Percentiles rank a stretch among this genome's conserved stretches.
phyloP scores from a whole-genome alignment of 2,113 vertebrate species.

The Gymnobelideus leadbeateri region DNA sequence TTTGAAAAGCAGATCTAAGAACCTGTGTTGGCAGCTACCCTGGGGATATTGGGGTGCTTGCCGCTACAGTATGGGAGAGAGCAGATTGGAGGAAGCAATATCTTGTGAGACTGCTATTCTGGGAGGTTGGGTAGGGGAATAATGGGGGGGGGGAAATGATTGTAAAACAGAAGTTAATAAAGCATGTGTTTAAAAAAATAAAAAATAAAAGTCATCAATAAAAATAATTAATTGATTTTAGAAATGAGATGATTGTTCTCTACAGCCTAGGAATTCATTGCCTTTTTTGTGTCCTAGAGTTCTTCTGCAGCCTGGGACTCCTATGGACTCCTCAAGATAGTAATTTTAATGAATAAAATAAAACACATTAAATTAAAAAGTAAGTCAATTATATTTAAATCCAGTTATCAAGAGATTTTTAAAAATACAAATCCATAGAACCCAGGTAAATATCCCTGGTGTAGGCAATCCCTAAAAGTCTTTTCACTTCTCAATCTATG shows the following conservation, averaged over 20 bases:
- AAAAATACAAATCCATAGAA: neutral
- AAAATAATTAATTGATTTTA: neutral
- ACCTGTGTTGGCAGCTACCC: too few relatives aligned
- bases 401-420: neutral
- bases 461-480: neutral
- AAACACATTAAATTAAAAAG: neutral
- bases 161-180: too few relatives aligned
- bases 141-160: too few relatives aligned
- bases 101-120: too few relatives aligned
- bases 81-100: too few relatives aligned
- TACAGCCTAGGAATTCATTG: neutral
- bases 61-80: too few relatives aligned
- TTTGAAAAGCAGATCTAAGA: too few relatives aligned
- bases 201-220: neutral
- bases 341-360: neutral
- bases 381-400: neutral
- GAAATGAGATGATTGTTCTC: neutral
- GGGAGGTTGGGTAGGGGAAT: too few relatives aligned
- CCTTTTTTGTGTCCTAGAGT: neutral
- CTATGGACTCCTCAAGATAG: neutral
- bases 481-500: neutral
- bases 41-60: too few relatives aligned
- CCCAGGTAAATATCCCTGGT: neutral
- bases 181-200: too few relatives aligned
- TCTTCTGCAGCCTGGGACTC: neutral